A percentile compares a stretch with the other conserved stretches of the same genome.
Evolutionary conservation across 2,113 vertebrate genomes (phyloP).

Genomic region (Oreocharis arfaki): DNA sequence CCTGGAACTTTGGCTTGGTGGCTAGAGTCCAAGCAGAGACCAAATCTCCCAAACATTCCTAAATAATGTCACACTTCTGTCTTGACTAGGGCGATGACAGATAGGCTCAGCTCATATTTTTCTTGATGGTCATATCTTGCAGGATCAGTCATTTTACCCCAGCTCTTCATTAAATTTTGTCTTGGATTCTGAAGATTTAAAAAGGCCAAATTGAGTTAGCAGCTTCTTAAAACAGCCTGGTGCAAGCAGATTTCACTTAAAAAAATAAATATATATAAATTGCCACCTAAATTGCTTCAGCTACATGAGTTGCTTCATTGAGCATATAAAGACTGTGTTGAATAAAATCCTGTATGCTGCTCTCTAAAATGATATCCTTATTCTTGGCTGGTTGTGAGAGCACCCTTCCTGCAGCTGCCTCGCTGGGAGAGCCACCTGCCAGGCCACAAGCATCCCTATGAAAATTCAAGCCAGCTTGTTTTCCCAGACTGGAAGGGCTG

Average conservation of each 20-base stretch:
- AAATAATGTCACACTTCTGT: background rate
- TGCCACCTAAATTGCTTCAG: background rate
- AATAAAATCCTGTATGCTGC: background rate
- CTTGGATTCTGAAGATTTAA: background rate
- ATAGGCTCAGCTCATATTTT: background rate
- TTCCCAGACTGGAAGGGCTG: background rate
- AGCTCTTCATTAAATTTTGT: background rate
- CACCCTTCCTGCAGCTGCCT: background rate
- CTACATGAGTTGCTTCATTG: background rate
- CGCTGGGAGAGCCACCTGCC: background rate
- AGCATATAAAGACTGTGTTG: background rate
- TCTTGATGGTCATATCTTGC: background rate
- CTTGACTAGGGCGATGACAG: background rate
- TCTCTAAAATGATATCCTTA: background rate
- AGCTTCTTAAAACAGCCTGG: background rate
- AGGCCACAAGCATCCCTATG: too few relatives aligned
- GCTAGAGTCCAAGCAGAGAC: background rate
- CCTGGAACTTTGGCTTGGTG: background rate
- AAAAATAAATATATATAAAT: background rate
- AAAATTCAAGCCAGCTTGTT: too few relatives aligned
- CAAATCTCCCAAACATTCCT: background rate
- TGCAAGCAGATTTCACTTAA: background rate
- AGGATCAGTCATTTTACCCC: background rate
- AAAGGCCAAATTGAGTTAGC: background rate
- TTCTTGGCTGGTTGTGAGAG: background rate